These are phyloP conservation scores for Mus minutoides DNA, from an alignment of 2,797 vertebrate genomes.

Conservation along the genomic window DNA sequence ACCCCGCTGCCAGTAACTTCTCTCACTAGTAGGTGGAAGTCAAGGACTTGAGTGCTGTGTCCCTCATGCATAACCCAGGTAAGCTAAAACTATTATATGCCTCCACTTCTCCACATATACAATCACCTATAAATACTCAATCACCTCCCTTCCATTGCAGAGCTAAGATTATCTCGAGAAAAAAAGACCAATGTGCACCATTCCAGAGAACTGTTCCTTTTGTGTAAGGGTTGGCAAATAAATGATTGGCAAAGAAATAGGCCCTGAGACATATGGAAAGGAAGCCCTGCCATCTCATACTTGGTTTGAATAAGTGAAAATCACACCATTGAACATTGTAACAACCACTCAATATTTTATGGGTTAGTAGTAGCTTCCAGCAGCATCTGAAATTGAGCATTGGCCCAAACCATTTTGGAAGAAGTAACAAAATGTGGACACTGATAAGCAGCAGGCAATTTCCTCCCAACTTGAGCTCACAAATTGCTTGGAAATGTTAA, in stretches of 20 bases:
- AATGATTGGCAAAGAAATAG: slow-evolving; percentile 60
- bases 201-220: slow-evolving; percentile 37
- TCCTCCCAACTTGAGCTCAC: slow-evolving; percentile 81
- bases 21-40: background rate
- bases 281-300: slow-evolving; percentile 29
- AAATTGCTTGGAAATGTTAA: slow-evolving; percentile 77
- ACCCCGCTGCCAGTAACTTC: background rate
- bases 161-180: slow-evolving; percentile 26
- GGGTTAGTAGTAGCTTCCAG: slow-evolving; percentile 71
- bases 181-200: background rate
- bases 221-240: slow-evolving; percentile 55
- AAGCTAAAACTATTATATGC: background rate
- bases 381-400: slow-evolving; percentile 78
- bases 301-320: slow-evolving; percentile 50
- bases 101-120: background rate
- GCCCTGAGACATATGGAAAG: background rate
- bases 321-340: slow-evolving; percentile 21
- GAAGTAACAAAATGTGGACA: slow-evolving; percentile 74
- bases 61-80: background rate
- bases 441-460: slow-evolving; percentile 85
- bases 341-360: slow-evolving; percentile 63
- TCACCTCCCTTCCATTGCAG: background rate
- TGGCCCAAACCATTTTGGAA: slow-evolving; percentile 66
- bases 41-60: background rate
- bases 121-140: background rate